Conservation (phyloP, 2,113 vertebrate species). For the Bagarius yarrelli region DNA sequence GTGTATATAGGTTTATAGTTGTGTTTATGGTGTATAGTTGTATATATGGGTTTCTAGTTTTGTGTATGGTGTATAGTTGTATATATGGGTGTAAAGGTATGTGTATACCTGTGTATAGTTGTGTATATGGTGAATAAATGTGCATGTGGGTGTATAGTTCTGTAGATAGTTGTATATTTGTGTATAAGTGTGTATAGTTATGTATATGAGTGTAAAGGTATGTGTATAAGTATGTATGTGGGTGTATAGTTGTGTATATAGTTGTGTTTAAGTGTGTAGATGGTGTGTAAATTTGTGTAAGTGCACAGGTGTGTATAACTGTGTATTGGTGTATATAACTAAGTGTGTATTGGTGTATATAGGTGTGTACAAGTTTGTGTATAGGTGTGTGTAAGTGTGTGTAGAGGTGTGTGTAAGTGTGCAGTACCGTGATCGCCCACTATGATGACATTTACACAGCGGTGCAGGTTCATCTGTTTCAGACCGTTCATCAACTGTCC, state of each 20-base stretch:
- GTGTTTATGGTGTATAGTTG: not conserved
- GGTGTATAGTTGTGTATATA: too few relatives aligned
- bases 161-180: not conserved
- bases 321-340: not conserved
- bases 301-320: not conserved
- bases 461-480: constrained; percentile 92
- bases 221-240: not conserved
- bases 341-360: not conserved
- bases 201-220: not conserved
- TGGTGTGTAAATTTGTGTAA: not conserved
- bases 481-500: constrained; percentile 96
- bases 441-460: constrained; percentile 92
- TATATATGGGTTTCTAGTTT: not conserved
- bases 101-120: not conserved
- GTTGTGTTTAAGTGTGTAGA: not conserved
- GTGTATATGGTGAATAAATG: not conserved
- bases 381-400: not conserved
- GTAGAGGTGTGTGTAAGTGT: not conserved
- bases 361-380: not conserved
- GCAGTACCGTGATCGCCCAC: constrained; percentile 91
- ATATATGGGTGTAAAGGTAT: not conserved
- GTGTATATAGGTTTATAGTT: not conserved
- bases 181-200: not conserved
- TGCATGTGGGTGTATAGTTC: not conserved
- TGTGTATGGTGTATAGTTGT: not conserved